Evolutionary conservation across 2,888 invertebrate species (phyloP).

Genomic region (Drosophila heteroneura): DNA sequence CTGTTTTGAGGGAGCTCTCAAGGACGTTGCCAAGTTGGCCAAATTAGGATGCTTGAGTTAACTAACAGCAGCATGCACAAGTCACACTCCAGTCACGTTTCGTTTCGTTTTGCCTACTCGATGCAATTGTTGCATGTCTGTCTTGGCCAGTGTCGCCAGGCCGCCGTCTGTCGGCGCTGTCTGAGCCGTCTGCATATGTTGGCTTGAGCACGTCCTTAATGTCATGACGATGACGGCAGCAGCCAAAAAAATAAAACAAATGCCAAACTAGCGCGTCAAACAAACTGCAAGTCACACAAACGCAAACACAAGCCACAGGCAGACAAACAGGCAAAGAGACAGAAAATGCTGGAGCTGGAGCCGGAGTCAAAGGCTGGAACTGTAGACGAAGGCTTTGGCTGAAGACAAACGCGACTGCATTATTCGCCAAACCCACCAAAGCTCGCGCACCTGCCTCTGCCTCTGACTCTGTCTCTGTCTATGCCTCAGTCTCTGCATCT

Average conservation of each 20-base stretch:
- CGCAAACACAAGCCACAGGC: conserved; percentile 44
- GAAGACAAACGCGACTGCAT: conserved; percentile 68
- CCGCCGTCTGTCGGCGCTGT: conserved; percentile 9
- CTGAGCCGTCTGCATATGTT: conserved; percentile 64
- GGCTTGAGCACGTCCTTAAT: conserved; percentile 76
- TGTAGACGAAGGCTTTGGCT: conserved; percentile 5
- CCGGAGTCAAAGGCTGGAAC: conserved; percentile 3
- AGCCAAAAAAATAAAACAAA: conserved; percentile 63
- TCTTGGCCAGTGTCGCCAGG: conserved; percentile 10
- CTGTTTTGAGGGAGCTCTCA: conserved; percentile 47
- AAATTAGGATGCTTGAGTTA: conserved; percentile 75
- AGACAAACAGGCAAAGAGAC: conserved; percentile 12
- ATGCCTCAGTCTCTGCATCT: conserved; percentile 18
- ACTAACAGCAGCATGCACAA: conserved; percentile 47
- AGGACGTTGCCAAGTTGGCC: conserved; percentile 73
- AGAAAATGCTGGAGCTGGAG: conserved; percentile 17
- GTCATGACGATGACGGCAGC: conserved; percentile 63
- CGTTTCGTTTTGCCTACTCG: conserved; percentile 20
- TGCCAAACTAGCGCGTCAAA: conserved; percentile 71
- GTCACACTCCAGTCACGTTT: conserved; percentile 78
- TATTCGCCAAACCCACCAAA: conserved; percentile 66
- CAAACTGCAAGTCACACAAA: conserved; percentile 68
- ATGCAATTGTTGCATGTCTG: conserved; percentile 46
- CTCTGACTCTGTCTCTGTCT: conserved; percentile 10
- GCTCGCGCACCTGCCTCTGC: conserved; percentile 52